Percentiles rank a stretch among this genome's conserved stretches.
These are phyloP conservation scores for Neoitamus cyanurus DNA, from an alignment of 2,888 invertebrate genomes.

Conservation along the genomic window DNA sequence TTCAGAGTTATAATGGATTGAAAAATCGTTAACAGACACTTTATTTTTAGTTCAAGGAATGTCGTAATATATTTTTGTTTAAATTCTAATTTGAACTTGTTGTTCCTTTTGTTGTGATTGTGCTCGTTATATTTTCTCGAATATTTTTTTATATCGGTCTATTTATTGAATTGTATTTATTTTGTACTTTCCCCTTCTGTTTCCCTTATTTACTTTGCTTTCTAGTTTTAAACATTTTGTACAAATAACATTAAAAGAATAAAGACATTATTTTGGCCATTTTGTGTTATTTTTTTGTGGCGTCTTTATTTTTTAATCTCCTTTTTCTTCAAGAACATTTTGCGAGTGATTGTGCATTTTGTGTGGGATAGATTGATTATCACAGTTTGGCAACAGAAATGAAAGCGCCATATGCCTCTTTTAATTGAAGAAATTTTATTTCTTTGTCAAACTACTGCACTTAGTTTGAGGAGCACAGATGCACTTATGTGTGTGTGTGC, in stretches of 20 bases:
- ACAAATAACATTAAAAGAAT: constrained; percentile 32
- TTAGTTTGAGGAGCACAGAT: background rate
- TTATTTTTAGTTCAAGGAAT: constrained; percentile 31
- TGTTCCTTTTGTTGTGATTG: constrained; percentile 20
- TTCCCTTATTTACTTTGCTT: background rate
- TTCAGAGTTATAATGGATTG: constrained; percentile 59
- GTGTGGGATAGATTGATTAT: background rate
- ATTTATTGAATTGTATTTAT: constrained; percentile 31
- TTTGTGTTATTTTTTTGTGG: background rate
- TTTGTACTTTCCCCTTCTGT: background rate
- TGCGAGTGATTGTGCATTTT: background rate
- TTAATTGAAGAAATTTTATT: background rate
- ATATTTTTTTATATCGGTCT: background rate
- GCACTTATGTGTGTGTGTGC: background rate
- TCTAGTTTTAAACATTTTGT: constrained; percentile 31
- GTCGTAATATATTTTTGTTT: constrained; percentile 23
- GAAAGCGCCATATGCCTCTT: background rate
- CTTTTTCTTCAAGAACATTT: background rate
- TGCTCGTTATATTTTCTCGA: constrained; percentile 15
- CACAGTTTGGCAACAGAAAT: background rate
- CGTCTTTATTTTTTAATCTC: background rate
- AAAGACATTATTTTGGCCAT: background rate
- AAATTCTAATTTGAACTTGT: constrained; percentile 9
- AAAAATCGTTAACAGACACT: constrained; percentile 20
- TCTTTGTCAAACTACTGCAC: background rate